Conservation (phyloP, 2,888 invertebrate species). For the Corbicula japonica region DNA sequence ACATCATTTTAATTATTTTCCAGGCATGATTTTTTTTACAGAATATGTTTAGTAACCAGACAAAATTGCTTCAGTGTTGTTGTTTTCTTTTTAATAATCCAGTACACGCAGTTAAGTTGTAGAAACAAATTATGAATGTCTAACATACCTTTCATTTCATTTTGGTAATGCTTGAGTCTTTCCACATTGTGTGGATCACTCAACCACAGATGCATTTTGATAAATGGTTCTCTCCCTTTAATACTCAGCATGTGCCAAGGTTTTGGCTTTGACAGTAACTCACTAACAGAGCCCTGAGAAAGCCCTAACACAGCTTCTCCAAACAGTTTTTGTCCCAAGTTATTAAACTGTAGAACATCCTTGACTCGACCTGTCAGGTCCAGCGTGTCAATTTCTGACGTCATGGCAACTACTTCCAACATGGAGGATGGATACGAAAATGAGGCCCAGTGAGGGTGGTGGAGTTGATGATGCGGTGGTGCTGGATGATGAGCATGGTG, state of each 20-base stretch:
- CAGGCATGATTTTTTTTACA: no score
- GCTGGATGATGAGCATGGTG: conserved; percentile 87
- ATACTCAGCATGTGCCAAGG: conserved; percentile 99
- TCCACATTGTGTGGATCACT: conserved; percentile 98
- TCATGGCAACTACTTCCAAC: conserved; percentile 98
- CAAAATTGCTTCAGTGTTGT: no score
- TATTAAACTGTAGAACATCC: conserved; percentile 97
- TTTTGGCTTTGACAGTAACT: conserved; percentile 98
- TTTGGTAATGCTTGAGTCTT: conserved; percentile 90
- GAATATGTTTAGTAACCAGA: no score
- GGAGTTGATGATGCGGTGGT: conserved; percentile 88
- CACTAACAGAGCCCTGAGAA: conserved; percentile 97
- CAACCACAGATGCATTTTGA: conserved; percentile 94
- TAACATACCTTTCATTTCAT: conserved; percentile 85
- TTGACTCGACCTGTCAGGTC: conserved; percentile 98
- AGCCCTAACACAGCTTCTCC: conserved; percentile 98
- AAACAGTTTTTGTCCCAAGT: conserved; percentile 98
- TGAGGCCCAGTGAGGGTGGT: conserved; percentile 89
- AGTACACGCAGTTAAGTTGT: no score
- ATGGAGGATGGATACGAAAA: conserved; percentile 93
- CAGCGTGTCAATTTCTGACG: conserved; percentile 98
- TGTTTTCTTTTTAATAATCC: no score
- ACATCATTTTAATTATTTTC: no score
- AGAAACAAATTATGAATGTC: neutral
- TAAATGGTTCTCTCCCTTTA: conserved; percentile 94